Conservation (phyloP, 2,888 invertebrate genomes). For the Phaonia tiefii region DNA sequence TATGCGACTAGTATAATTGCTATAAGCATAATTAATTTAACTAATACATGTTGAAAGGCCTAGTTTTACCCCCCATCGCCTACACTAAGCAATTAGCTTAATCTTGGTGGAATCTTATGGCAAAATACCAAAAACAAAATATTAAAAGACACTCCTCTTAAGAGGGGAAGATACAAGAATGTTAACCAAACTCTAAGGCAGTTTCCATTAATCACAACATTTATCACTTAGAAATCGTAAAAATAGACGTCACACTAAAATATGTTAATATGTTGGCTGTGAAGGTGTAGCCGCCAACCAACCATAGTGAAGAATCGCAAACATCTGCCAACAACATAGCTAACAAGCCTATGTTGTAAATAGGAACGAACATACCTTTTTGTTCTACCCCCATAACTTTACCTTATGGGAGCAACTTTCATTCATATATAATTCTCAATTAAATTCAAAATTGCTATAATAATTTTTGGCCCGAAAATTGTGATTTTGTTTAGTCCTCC, state of each 20-base stretch:
- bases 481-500: background rate
- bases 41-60: constrained; percentile 37
- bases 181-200: constrained; percentile 11
- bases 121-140: background rate
- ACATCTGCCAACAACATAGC: background rate
- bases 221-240: background rate
- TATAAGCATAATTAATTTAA: constrained; percentile 48
- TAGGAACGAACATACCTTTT: background rate
- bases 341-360: background rate
- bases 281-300: background rate
- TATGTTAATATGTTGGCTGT: background rate
- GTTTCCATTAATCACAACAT: constrained; percentile 24
- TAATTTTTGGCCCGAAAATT: background rate
- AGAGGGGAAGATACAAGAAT: background rate
- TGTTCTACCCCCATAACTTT: background rate
- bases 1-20: background rate
- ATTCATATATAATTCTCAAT: background rate
- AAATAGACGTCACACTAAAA: constrained; percentile 1
- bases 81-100: background rate
- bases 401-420: background rate
- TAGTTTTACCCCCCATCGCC: background rate
- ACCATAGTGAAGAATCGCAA: background rate
- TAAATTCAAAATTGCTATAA: constrained; percentile 3
- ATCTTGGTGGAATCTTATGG: background rate
- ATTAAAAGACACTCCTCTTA: constrained; percentile 10